phyloP scores from a whole-genome alignment of 2,797 vertebrate genomes.

The Pteropus rufus region DNA sequence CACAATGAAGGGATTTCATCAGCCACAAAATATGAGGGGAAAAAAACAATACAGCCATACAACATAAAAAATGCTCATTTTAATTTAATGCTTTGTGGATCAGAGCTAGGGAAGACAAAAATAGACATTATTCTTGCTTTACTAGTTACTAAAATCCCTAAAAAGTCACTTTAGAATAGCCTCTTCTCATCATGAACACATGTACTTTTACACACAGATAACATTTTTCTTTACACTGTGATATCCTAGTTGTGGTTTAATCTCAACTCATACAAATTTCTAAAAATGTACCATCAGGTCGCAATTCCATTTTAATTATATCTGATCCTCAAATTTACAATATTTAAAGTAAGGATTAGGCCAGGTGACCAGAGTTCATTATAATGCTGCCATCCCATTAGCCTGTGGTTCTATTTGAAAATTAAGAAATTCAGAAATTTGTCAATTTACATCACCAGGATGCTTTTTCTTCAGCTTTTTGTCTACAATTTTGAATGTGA shows the following conservation, averaged over 20 bases:
- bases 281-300: neutral
- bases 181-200: neutral
- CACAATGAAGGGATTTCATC: conserved; percentile 38
- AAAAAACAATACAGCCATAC: neutral
- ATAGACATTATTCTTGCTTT: neutral
- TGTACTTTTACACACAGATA: neutral
- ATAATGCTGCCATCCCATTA: neutral
- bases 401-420: neutral
- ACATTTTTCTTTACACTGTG: conserved; percentile 1
- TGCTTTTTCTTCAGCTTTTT: neutral
- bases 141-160: neutral
- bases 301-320: neutral
- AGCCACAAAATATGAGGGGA: neutral
- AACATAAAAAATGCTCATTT: conserved; percentile 54
- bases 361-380: neutral
- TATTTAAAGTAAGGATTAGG: neutral
- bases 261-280: neutral
- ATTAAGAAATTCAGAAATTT: neutral
- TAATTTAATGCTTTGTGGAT: conserved; percentile 22
- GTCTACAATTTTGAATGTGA: neutral
- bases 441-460: neutral
- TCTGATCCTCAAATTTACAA: neutral
- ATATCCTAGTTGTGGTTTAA: neutral
- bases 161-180: neutral
- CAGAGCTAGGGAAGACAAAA: conserved; percentile 7